Evolutionary conservation across 2,113 vertebrate genomes (phyloP), one percentile per base, ranked within the genome.

Genomic region (Gambusia holbrooki): DNA sequence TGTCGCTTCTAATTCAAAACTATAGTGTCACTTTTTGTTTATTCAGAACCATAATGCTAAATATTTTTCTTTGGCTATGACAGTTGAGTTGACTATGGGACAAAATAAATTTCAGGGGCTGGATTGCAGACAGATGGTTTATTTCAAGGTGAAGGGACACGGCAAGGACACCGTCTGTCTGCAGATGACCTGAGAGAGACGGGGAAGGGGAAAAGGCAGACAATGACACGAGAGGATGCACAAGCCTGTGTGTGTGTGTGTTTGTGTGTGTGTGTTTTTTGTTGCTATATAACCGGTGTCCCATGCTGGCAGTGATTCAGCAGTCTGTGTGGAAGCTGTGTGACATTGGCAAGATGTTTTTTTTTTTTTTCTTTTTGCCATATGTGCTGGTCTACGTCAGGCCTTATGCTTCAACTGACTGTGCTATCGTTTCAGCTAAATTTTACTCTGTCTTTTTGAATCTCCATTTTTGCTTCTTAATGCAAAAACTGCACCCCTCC

Each of bases 61-160:
- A 30, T 14, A 58, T 27, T 42, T 66, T 60, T 27, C 29, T 5
- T 67, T 0, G 60, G 60, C 11, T 17, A n/a, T 60, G 51, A 68
- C 29, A 37, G 10, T 27, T 37, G 12, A 4, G 22, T 17, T 8
- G 17, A 7, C 30, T 37, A 33, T 65, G n/a, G 1, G 0, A 69
- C 33, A 32, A 63, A 27, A 51, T 40, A 60, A 45, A 54, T 48
- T 74, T 79, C 30, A 51, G 62, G 68, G 29, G 3, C 12, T 42
- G 79, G 61, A 79, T 66, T 74, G 15, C 72, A 75, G 82, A 88
- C 89, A 92, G 91, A 92, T 90, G 88, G 90, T 89, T 63, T 33
- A n/a, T 73, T 66, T 12, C 58, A 75, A 51, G 64, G 75, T 15
- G 54, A 14, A 73, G 60, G 69, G 74, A 66, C 30, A 62, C 69